Conservation (phyloP, 2,113 vertebrate genomes). For the Callopanchax toddi region DNA sequence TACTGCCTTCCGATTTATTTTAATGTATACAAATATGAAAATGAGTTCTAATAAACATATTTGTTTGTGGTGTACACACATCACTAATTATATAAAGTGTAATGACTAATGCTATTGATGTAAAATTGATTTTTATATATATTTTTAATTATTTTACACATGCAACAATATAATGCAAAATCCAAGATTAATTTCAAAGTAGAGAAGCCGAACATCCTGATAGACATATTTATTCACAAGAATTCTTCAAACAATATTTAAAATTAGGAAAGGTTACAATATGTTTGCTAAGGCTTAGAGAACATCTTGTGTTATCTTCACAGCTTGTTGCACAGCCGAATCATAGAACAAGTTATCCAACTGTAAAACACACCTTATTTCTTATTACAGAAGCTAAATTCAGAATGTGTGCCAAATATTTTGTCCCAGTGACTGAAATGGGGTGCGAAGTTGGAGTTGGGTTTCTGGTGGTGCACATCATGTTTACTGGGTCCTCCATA, state of each 20-base stretch:
- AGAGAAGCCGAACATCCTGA: too few relatives aligned
- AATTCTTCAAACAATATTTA: too few relatives aligned
- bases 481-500: conserved; percentile 76
- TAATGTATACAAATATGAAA: too few relatives aligned
- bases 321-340: too few relatives aligned
- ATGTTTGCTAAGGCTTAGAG: not conserved
- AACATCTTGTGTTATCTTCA: not conserved
- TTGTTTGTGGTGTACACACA: not conserved
- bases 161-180: too few relatives aligned
- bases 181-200: too few relatives aligned
- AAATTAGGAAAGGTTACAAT: too few relatives aligned
- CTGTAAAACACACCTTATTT: conserved; percentile 5
- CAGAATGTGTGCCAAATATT: conserved; percentile 72
- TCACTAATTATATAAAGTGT: not conserved
- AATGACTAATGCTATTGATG: not conserved
- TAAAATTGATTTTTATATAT: too few relatives aligned
- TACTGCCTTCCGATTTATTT: too few relatives aligned
- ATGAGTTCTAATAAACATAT: too few relatives aligned
- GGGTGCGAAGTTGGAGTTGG: conserved; percentile 74
- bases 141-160: too few relatives aligned
- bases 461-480: conserved; percentile 77
- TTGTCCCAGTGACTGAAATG: conserved; percentile 79
- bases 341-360: not conserved
- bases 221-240: too few relatives aligned
- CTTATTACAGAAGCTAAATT: conserved; percentile 49